Conservation (phyloP, 2,797 vertebrate genomes). For the Pelobates cultripes region DNA sequence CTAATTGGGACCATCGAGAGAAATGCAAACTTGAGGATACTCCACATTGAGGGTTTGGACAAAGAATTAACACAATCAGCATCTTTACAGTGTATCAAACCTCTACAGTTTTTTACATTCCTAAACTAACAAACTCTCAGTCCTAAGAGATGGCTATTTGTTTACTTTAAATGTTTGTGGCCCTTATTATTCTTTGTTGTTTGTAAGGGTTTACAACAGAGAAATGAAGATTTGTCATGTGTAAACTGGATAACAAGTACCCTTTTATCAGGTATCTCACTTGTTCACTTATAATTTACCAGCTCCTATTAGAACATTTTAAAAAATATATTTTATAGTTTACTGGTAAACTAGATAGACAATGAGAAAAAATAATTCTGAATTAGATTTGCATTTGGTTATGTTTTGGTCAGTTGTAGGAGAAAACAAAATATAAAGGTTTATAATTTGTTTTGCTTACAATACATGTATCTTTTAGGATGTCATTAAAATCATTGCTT, state of each 20-base stretch:
- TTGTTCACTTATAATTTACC: too few species aligned
- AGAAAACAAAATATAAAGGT: too few species aligned
- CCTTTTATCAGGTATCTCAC: too few species aligned
- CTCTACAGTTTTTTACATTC: constrained; percentile 66
- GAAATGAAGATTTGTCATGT: neutral
- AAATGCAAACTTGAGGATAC: constrained; percentile 59
- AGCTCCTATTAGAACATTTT: too few species aligned
- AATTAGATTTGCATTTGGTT: too few species aligned
- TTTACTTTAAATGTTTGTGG: constrained; percentile 62
- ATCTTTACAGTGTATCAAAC: constrained; percentile 52
- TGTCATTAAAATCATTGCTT: too few species aligned
- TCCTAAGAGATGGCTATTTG: constrained; percentile 62
- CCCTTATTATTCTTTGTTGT: constrained; percentile 34
- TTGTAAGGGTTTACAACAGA: neutral
- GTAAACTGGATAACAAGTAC: neutral
- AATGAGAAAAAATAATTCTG: too few species aligned
- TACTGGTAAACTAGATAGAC: too few species aligned
- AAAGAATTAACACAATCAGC: constrained; percentile 71
- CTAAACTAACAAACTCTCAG: constrained; percentile 56
- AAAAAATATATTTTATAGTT: too few species aligned
- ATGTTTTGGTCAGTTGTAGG: too few species aligned
- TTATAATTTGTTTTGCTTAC: too few species aligned
- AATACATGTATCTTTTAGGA: too few species aligned
- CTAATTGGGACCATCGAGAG: constrained; percentile 75
- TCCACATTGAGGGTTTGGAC: constrained; percentile 68